Base-by-base conservation (phyloP, 2,797 vertebrate genomes). In the Denticeps clupeoides region DNA sequence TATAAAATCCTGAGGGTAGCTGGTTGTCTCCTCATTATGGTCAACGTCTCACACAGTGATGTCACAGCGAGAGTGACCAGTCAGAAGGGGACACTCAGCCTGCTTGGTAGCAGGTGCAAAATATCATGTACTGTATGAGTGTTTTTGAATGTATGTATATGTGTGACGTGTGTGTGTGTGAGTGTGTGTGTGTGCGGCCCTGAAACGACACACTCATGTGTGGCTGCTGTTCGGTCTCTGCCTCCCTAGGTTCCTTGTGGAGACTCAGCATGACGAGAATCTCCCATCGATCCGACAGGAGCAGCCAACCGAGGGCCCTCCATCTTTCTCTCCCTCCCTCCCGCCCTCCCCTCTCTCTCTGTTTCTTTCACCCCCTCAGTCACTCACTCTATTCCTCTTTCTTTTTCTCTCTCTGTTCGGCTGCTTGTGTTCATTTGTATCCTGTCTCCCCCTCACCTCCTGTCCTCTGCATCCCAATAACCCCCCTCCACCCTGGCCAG, bases 161-260 rank as follows among this genome's bases (percentile, higher is more conserved):
- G 23, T 43, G 38, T 35, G 19, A n/a, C 50, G 13, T 45, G 47
- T 44, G 41, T 40, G 12, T 40, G 31, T 27, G 29, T 24, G 15
- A 50, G 54, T 41, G 47, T 45, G 27, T 47, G 49, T 47, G 29
- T 31, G 38, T 35, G 18, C 31, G 35, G 15, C 35, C 45, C 18
- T 45, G 41, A 4, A 23, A 25, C 3, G 37, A 47, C 32, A 49
- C 49, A 53, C 41, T 61, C 54, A 49, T 45, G 28, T 32, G 33
- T n/a, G 15, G 13, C 11, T 41, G 24, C 24, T 4, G 48, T 49
- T 38, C 40, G 27, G 38, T n/a, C n/a, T 18, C 43, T 51, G 51
- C 41, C 38, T 45, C 54, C 48, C 47, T 57, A 45, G 57, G 57
- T 56, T 54, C 57, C 47, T 64, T 59, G 54, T 56, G 54, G 54